phyloP scores from a whole-genome alignment of 2,113 vertebrate genomes.

The Dinomys branickii region DNA sequence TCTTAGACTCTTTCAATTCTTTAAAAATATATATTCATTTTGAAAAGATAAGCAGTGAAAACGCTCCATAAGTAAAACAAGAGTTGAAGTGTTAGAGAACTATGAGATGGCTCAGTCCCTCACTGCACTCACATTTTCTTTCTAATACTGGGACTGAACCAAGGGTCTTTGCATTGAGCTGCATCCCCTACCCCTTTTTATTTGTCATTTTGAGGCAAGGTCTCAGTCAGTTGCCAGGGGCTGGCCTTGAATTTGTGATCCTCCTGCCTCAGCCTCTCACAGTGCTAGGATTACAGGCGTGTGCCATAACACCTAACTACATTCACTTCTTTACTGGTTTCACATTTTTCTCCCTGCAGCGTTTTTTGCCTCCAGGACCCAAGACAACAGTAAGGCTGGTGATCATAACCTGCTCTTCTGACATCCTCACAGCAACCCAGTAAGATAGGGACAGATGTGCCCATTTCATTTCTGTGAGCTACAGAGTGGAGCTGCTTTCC shows the following conservation, averaged over 20 bases:
- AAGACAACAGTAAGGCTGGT: not conserved
- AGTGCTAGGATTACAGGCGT: not conserved
- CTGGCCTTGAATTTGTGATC: not conserved
- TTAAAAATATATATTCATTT: not conserved
- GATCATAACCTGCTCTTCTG: not conserved
- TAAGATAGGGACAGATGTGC: fast-evolving
- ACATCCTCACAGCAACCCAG: not conserved
- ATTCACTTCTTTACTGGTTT: not conserved
- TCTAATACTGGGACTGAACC: not conserved
- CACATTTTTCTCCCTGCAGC: not conserved
- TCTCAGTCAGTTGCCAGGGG: not conserved
- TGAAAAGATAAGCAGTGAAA: not conserved
- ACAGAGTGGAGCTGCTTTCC: not conserved
- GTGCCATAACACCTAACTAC: too few relatives aligned
- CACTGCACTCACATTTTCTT: not conserved
- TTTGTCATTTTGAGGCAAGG: not conserved
- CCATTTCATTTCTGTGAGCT: not conserved
- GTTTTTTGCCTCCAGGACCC: not conserved
- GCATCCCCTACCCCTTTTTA: not conserved
- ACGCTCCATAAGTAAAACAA: not conserved
- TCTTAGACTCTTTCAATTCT: not conserved
- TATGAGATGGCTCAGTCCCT: not conserved
- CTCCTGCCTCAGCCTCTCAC: not conserved
- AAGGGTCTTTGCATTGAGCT: not conserved
- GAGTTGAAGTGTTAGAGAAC: not conserved